Evolutionary conservation across 2,797 vertebrate species (phyloP), one percentile per base, ranked within the genome.

Genomic region (Vultur gryphus): DNA sequence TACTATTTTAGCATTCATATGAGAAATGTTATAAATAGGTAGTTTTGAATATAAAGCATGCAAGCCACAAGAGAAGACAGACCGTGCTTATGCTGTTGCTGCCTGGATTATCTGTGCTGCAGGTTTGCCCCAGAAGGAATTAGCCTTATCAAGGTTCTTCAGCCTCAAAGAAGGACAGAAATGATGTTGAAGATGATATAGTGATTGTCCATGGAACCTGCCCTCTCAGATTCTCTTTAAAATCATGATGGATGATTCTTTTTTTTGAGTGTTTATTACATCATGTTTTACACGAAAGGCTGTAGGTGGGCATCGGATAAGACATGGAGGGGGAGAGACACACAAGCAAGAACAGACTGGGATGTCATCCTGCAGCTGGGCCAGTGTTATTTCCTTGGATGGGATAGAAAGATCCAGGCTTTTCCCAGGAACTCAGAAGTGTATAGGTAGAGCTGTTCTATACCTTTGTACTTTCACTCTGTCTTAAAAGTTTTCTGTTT

Each of bases 1-100:
- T 75, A 39, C 91, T 82, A 75, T 85, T 96, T 92, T 94, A 94
- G 69, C 58, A 88, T 87, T 94, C 79, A 33, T 69, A 86, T 76
- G 65, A 95, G 87, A 91, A 92, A 62, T 13, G 57, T 81, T 94
- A 91, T 88, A 96, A 91, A 88, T 92, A 89, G 84, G 46, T 80
- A 62, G 65, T 76, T 94, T 96, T 95, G 61, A 72, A 88, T 78
- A 91, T 84, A 96, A 94, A 91, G 35, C 67, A n/a, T 39, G 21
- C 21, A 69, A 96, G 72, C 87, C 82, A 75, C 69, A 48, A 81
- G 86, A 81, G 79, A 84, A 97, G 71, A 61, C 49, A 81, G 80
- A 84, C 43, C 35, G 28, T 76, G 26, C 35, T 90, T 75, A 62
- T 9, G 3, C 61, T 48, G 8, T 48, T 75, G 31, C 87, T 73